phyloP scores from a whole-genome alignment of 2,888 invertebrate species.

The Gastracanthus pulcherrimus region DNA sequence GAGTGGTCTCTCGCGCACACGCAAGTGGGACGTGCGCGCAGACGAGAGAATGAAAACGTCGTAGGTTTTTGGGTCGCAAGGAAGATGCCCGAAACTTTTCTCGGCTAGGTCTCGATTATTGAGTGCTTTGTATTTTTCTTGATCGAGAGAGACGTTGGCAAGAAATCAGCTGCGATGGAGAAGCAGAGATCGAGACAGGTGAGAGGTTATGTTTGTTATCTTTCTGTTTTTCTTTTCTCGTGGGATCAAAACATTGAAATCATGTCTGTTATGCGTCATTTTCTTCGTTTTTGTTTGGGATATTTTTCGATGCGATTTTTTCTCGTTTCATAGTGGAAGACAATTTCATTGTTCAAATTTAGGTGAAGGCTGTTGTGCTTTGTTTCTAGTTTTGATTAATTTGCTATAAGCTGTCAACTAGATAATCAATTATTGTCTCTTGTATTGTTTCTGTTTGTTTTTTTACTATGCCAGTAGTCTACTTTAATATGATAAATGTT shows the following conservation, averaged over 20 bases:
- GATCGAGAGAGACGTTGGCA: neutral
- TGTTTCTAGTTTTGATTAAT: neutral
- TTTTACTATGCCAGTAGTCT: neutral
- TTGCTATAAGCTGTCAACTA: neutral
- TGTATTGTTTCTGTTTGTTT: neutral
- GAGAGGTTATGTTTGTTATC: slow-evolving; percentile 32
- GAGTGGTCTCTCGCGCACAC: neutral
- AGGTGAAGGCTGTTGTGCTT: neutral
- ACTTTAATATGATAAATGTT: neutral
- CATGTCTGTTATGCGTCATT: neutral
- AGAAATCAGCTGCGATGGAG: slow-evolving; percentile 35
- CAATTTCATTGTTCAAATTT: neutral
- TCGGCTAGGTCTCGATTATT: neutral
- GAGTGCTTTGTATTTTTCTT: neutral
- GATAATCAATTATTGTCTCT: neutral
- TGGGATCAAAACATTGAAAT: slow-evolving; percentile 12
- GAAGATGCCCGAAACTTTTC: neutral
- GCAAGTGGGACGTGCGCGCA: neutral
- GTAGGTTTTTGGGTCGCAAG: neutral
- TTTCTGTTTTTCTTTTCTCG: neutral
- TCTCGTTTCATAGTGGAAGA: neutral
- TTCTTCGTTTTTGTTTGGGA: neutral
- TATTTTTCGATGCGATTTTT: neutral
- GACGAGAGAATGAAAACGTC: neutral
- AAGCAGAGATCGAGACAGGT: slow-evolving; percentile 54